Conservation (phyloP, 2,797 vertebrate species). For the Platyrinchus mystaceus region DNA sequence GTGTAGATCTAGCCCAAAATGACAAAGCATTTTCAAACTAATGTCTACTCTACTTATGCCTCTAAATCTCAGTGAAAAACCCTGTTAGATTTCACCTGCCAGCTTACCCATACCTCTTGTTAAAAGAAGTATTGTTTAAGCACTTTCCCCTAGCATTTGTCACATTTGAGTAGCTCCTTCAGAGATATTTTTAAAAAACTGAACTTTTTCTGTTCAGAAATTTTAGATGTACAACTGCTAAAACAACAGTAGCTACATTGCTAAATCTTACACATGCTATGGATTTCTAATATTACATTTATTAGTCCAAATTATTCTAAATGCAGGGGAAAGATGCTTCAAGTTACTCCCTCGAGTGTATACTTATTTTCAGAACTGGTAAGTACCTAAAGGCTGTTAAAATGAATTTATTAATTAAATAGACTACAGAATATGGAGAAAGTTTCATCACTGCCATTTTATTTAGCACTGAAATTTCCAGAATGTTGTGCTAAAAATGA, state of each 20-base stretch:
- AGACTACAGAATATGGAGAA: fast-evolving
- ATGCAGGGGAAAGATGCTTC: not conserved
- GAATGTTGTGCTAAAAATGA: not conserved
- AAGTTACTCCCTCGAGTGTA: not conserved
- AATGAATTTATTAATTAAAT: not conserved
- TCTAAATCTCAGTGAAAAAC: not conserved
- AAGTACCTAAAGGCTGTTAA: not conserved
- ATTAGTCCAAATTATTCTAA: not conserved
- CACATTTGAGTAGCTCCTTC: not conserved
- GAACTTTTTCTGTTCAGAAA: not conserved
- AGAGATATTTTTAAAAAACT: not conserved
- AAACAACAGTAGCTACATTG: not conserved
- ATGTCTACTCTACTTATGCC: not conserved
- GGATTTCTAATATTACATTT: not conserved
- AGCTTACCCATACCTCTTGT: not conserved
- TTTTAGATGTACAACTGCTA: not conserved
- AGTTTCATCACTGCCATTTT: not conserved
- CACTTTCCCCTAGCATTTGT: not conserved
- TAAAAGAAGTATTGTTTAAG: not conserved
- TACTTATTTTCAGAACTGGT: not conserved
- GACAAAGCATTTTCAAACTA: not conserved
- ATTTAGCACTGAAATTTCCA: not conserved
- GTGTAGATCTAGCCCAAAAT: not conserved
- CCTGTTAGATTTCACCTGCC: not conserved
- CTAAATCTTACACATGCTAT: not conserved